phyloP scores from a whole-genome alignment of 2,888 invertebrate species.

The Electrophaes corylata region DNA sequence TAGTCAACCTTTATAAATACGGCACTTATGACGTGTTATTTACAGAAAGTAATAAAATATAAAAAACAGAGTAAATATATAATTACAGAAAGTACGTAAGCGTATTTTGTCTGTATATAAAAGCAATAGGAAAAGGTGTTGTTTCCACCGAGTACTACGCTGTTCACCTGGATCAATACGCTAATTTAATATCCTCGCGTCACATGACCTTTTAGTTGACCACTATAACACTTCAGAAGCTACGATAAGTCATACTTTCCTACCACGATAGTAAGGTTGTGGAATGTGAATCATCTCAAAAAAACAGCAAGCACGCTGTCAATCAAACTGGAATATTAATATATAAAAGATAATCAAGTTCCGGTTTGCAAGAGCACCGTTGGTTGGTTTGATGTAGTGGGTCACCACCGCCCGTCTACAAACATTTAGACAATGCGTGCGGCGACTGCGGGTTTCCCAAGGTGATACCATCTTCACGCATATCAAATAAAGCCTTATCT shows the following conservation, averaged over 20 bases:
- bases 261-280: not conserved
- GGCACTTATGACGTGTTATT: no score
- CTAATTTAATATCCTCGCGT: no score
- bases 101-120: no score
- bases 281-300: conserved; percentile 4
- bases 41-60: no score
- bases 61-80: no score
- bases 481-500: conserved; percentile 24
- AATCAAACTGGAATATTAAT: conserved; percentile 45
- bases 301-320: conserved; percentile 15
- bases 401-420: conserved; percentile 49
- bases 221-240: no score
- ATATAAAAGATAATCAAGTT: conserved; percentile 45
- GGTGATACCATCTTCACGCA: conserved; percentile 35
- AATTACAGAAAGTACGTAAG: no score
- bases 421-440: conserved; percentile 54
- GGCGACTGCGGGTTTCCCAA: conserved; percentile 24
- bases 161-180: no score
- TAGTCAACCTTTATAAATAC: no score
- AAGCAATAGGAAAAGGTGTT: no score
- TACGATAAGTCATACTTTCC: not conserved
- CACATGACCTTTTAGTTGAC: no score
- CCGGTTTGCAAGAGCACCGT: conserved; percentile 57
- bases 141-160: no score
- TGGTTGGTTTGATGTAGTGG: conserved; percentile 58